Percentiles rank a stretch among this genome's conserved stretches.
Conservation (phyloP, 2,888 invertebrate genomes). For the Diadromus collaris region DNA sequence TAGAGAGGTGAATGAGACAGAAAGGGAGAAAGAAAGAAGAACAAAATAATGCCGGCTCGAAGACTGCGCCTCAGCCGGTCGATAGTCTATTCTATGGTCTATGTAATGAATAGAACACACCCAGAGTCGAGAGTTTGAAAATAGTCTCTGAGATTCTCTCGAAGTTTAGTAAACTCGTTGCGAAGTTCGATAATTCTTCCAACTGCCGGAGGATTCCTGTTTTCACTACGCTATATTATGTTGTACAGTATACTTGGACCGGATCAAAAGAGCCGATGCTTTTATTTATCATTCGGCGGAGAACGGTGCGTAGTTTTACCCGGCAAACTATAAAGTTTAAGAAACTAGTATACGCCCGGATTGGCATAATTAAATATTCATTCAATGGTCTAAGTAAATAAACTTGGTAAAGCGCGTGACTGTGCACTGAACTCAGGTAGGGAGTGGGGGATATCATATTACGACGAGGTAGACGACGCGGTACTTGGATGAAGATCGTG, state of each 20-base stretch:
- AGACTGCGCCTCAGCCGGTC: constrained; percentile 27
- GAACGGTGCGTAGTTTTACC: background rate
- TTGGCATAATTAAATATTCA: constrained; percentile 53
- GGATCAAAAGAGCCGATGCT: constrained; percentile 49
- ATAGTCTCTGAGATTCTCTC: constrained; percentile 37
- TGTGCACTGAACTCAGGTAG: background rate
- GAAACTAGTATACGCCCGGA: background rate
- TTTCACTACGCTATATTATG: constrained; percentile 19
- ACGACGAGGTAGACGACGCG: constrained; percentile 6
- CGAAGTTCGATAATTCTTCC: constrained; percentile 57
- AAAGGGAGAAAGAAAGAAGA: background rate
- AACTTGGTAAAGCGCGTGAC: constrained; percentile 43
- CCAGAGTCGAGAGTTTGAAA: constrained; percentile 25
- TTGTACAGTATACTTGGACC: constrained; percentile 9
- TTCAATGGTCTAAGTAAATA: constrained; percentile 50
- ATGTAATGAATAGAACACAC: constrained; percentile 49
- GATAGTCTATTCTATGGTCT: constrained; percentile 49
- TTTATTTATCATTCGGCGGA: constrained; percentile 39
- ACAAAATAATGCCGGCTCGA: background rate
- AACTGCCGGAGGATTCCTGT: constrained; percentile 45
- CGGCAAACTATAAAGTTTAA: background rate
- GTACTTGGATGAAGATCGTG: constrained; percentile 40
- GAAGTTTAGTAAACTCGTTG: constrained; percentile 56
- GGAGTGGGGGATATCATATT: constrained; percentile 13
- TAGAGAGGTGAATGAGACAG: constrained; percentile 40